Evolutionary conservation across 1,140 invertebrate genomes (phyloP).

Genomic region (Conopomorpha cramerella): DNA sequence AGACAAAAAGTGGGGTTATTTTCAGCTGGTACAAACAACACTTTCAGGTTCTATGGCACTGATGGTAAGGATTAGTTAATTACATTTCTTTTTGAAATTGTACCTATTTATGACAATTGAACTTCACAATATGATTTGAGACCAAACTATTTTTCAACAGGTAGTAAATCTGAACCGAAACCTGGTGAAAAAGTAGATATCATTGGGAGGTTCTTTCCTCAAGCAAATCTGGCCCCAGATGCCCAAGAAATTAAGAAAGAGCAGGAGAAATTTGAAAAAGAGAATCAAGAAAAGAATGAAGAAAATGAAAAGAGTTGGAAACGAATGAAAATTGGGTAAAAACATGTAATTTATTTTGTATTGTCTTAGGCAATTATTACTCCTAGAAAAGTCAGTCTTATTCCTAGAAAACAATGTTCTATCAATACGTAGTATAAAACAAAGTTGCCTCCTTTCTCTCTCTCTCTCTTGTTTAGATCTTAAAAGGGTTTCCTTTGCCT

Average conservation of each 20-base stretch:
- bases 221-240: slow-evolving; percentile 19
- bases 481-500: too few relatives aligned
- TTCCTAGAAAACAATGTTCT: too few relatives aligned
- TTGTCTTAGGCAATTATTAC: not conserved
- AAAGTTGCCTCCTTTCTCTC: not conserved
- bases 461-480: not conserved
- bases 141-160: slow-evolving; percentile 2
- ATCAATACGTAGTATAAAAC: not conserved
- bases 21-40: slow-evolving; percentile 25
- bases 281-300: slow-evolving; percentile 49
- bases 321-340: slow-evolving; percentile 64
- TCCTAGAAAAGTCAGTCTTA: not conserved
- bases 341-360: not conserved
- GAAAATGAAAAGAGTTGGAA: slow-evolving; percentile 66
- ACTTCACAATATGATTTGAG: too few relatives aligned
- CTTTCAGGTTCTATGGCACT: slow-evolving; percentile 30
- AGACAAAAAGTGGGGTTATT: slow-evolving; percentile 31
- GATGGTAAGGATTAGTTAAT: slow-evolving; percentile 46
- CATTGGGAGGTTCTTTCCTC: slow-evolving; percentile 48
- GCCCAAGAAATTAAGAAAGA: slow-evolving; percentile 46
- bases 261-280: slow-evolving; percentile 53
- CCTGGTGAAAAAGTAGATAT: slow-evolving; percentile 25
- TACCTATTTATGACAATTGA: too few relatives aligned
- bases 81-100: slow-evolving; percentile 5
- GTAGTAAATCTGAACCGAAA: slow-evolving; percentile 23